phyloP scores from a whole-genome alignment of 2,888 invertebrate species.

The Zaprionus lineosus region DNA sequence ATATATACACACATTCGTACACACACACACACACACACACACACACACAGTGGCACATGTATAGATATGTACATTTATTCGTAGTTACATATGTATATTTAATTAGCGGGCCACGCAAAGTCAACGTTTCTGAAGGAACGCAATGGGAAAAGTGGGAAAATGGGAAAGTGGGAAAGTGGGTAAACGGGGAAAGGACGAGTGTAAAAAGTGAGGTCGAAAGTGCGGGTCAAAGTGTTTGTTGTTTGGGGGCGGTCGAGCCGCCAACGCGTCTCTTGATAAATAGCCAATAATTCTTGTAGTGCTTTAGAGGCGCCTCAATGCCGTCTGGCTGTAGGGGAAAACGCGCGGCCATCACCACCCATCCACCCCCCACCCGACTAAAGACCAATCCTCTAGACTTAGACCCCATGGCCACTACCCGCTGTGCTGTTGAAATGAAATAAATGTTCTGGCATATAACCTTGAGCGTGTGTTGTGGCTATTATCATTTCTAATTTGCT shows the following conservation, averaged over 20 bases:
- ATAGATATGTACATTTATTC: conserved; percentile 2
- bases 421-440: conserved; percentile 60
- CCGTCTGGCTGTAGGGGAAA: conserved; percentile 26
- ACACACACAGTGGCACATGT: conserved; percentile 20
- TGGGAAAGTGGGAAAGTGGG: background rate
- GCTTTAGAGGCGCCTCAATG: conserved; percentile 52
- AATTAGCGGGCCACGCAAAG: conserved; percentile 63
- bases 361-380: background rate
- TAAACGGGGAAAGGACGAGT: background rate
- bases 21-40: conserved; percentile 15
- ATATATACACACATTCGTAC: conserved; percentile 1
- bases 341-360: background rate
- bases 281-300: conserved; percentile 75
- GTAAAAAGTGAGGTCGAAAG: conserved; percentile 3
- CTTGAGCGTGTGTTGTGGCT: conserved; percentile 79
- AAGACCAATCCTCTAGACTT: too few relatives aligned
- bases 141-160: background rate
- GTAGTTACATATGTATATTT: conserved; percentile 60
- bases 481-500: conserved; percentile 79
- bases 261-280: conserved; percentile 73
- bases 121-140: conserved; percentile 36
- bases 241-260: conserved; percentile 19
- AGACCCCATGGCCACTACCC: background rate
- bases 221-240: background rate
- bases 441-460: conserved; percentile 70